Evolutionary conservation across 2,888 invertebrate species (phyloP), one percentile per base, ranked within the genome.

Genomic region (Meiosimyza platycephala): DNA sequence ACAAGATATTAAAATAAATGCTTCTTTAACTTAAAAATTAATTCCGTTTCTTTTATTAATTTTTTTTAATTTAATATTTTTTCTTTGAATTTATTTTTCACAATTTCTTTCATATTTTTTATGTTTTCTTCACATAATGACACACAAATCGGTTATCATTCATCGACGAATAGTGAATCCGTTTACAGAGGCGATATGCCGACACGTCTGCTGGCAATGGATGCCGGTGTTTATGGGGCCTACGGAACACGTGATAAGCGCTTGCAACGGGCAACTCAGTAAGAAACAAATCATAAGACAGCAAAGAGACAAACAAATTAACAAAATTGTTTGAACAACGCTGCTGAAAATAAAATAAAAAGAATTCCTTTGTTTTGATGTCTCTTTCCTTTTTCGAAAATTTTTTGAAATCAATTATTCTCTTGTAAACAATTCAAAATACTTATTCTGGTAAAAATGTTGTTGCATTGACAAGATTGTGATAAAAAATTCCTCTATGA

Each of bases 101-200:
- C n/a, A 40, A 65, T 74, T 28, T 62, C 22, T 72, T 47, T 59
- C 33, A 15, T 55, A 28, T 59, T 68, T 72, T 12, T 66, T 13
- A 48, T 64, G 40, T 63, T 57, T 51, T 51, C n/a, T 28, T 28
- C 40, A 60, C 22, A 60, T 28, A 69, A 54, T 33, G 22, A 69
- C 55, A 69, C 69, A 69, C 57, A 16, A 33, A n/a, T 59, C 51
- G 16, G 7, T 7, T 54, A 54, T 15, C 70, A 66, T 47, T 60
- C 70, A 66, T 47, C 65, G 57, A 64, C 60, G 72, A 54, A 55
- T 82, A 85, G 84, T 80, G 84, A 83, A 78, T 77, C 80, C 75
- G 80, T 85, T 80, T 85, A 85, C 80, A 83, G 85, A 75, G 85
- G 85, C 77, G 85, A 85, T 77, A 84, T 85, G 85, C 84, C 85